Conservation (phyloP, 2,797 vertebrate species). For the Cirrhinus molitorella region DNA sequence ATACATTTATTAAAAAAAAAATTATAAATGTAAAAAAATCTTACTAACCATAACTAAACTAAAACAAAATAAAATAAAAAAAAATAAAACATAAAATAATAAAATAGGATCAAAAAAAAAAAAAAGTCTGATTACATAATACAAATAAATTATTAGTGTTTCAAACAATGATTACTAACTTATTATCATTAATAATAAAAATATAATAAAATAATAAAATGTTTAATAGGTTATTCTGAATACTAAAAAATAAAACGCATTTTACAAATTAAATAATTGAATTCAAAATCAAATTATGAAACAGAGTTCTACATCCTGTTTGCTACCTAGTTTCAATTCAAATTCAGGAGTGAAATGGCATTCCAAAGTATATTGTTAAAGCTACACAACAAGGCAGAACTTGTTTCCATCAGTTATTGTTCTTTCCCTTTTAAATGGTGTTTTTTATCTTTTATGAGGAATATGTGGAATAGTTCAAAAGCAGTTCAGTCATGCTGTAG, state of each 20-base stretch:
- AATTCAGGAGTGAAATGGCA: background rate
- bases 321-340: background rate
- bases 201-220: background rate
- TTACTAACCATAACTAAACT: too few species aligned
- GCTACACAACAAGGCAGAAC: background rate
- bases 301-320: background rate
- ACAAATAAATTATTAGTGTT: background rate
- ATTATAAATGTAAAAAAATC: too few species aligned
- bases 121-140: too few species aligned
- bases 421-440: background rate
- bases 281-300: background rate
- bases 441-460: background rate
- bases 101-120: too few species aligned
- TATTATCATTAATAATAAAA: too few species aligned
- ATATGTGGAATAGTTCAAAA: slow-evolving; percentile 6
- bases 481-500: slow-evolving; percentile 29
- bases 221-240: background rate
- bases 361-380: background rate
- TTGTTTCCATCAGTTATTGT: background rate
- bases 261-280: background rate
- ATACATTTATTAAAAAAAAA: too few species aligned
- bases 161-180: background rate
- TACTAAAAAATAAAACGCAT: background rate
- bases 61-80: too few species aligned
- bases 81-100: too few species aligned